A percentile compares a stretch with the other conserved stretches of the same genome.
Conservation (phyloP, 2,113 vertebrate species). For the Jaculus jaculus region DNA sequence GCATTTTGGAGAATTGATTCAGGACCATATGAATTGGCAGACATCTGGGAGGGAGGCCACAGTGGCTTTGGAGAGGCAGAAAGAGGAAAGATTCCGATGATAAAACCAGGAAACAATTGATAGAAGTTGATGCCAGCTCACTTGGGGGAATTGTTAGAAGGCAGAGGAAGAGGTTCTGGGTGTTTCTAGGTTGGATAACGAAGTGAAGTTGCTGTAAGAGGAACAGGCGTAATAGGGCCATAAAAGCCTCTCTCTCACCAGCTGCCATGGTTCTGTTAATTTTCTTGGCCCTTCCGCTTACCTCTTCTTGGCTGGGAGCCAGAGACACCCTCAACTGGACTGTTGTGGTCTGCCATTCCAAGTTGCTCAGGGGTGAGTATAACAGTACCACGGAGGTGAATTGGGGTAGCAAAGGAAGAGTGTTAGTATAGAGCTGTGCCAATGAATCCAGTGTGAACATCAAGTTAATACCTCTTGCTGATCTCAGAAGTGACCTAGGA, state of each 20-base stretch:
- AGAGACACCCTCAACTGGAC: background rate
- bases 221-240: background rate
- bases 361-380: background rate
- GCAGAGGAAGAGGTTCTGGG: background rate
- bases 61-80: too few relatives aligned
- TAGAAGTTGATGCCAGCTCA: background rate
- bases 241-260: background rate
- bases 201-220: background rate
- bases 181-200: background rate
- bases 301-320: background rate
- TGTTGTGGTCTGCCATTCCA: background rate
- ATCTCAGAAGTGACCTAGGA: background rate
- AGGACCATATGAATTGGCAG: background rate
- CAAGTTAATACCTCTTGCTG: background rate
- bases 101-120: background rate
- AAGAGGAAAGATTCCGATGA: background rate
- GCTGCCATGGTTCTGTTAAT: background rate
- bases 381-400: background rate
- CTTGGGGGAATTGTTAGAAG: background rate
- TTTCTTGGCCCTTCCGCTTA: background rate
- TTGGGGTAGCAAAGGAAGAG: background rate
- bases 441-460: background rate
- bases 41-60: background rate
- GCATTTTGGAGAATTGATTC: background rate
- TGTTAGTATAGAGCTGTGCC: background rate